These are phyloP conservation scores for Lipotes vexillifer DNA, from an alignment of 2,113 vertebrate genomes.

Conservation along the genomic window DNA sequence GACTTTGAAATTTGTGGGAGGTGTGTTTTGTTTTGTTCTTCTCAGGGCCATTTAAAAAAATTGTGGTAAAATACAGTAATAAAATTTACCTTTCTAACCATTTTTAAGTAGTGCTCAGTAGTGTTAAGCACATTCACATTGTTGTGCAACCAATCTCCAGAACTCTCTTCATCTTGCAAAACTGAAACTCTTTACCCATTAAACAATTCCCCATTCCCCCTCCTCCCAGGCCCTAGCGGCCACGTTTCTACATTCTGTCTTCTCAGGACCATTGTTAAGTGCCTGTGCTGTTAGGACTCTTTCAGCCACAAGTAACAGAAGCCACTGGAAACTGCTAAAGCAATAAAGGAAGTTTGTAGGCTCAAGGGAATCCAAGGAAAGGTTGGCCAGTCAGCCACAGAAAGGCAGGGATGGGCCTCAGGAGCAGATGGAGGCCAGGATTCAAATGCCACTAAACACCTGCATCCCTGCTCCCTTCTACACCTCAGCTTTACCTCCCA, in stretches of 20 bases:
- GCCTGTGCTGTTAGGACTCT: neutral
- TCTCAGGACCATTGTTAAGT: neutral
- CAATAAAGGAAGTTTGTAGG: neutral
- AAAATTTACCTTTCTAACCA: neutral
- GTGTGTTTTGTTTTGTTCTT: neutral
- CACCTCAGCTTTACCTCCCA: neutral
- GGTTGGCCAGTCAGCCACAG: neutral
- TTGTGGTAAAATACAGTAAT: neutral
- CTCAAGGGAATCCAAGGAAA: neutral
- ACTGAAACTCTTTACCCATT: neutral
- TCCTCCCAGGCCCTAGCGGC: no score
- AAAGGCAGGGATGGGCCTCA: neutral
- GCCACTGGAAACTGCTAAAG: neutral
- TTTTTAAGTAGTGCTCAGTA: neutral
- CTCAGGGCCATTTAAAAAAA: neutral
- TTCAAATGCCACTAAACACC: neutral
- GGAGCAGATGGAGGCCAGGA: neutral
- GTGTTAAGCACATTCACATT: neutral
- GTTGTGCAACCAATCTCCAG: neutral
- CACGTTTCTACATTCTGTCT: neutral
- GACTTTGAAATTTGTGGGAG: neutral
- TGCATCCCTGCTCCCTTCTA: neutral
- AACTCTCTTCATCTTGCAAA: neutral
- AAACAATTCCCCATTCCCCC: rapidly evolving
- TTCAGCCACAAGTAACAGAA: neutral